These are phyloP conservation scores for Pyrrhia umbra DNA, from an alignment of 2,888 invertebrate genomes.

Conservation along the genomic window DNA sequence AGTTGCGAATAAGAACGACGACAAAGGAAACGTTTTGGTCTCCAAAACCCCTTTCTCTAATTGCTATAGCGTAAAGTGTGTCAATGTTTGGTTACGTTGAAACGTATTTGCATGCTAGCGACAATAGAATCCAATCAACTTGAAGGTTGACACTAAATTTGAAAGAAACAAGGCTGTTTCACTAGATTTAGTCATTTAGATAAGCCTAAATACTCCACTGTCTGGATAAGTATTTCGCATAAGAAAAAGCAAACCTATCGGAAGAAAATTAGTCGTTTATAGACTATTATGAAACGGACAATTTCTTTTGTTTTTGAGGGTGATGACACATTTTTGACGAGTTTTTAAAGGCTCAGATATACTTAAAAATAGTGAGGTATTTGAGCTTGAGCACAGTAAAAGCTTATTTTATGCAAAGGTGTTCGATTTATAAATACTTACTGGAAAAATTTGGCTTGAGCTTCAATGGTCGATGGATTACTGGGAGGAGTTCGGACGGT, in stretches of 20 bases:
- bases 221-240: background rate
- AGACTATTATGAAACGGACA: background rate
- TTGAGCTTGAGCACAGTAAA: no score
- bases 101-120: slow-evolving; percentile 56
- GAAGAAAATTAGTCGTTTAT: background rate
- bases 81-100: slow-evolving; percentile 50
- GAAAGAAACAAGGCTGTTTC: slow-evolving; percentile 47
- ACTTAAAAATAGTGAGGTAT: no score
- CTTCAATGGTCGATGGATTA: slow-evolving; percentile 79
- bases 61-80: slow-evolving; percentile 40
- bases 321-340: no score
- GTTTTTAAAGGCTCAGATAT: no score
- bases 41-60: slow-evolving; percentile 51
- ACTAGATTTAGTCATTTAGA: slow-evolving; percentile 26
- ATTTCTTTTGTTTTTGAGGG: background rate
- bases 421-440: slow-evolving; percentile 70
- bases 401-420: no score
- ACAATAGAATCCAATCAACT: slow-evolving; percentile 58
- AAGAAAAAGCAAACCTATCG: background rate
- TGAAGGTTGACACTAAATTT: slow-evolving; percentile 63
- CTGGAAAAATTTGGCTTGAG: slow-evolving; percentile 89
- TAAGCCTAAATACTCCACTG: slow-evolving; percentile 1
- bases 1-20: slow-evolving; percentile 1
- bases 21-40: slow-evolving; percentile 22
- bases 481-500: slow-evolving; percentile 74